phyloP scores from a whole-genome alignment of 2,888 invertebrate genomes.

The Lasioglossum leucozonium region DNA sequence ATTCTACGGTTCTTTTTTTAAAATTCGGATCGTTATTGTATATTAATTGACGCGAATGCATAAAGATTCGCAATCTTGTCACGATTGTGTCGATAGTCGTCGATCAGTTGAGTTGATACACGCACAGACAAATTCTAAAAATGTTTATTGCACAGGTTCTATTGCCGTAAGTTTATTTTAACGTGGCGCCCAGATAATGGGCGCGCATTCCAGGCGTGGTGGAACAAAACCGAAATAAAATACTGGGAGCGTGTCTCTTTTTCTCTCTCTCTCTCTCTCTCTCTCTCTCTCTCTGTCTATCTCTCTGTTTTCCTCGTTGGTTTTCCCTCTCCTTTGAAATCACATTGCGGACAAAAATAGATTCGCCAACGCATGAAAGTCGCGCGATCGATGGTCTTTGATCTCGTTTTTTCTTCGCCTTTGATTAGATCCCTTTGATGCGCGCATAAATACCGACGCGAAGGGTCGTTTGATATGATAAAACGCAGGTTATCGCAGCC shows the following conservation, averaged over 20 bases:
- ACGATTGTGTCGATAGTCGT: neutral
- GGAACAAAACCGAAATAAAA: constrained; percentile 4
- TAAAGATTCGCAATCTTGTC: neutral
- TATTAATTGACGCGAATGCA: neutral
- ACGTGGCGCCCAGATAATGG: neutral
- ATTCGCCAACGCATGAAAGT: constrained; percentile 20
- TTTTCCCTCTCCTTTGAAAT: constrained; percentile 12
- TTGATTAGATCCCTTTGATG: constrained; percentile 54
- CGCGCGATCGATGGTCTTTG: constrained; percentile 45
- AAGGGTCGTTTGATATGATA: constrained; percentile 45
- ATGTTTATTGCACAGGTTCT: neutral
- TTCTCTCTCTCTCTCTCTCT: neutral
- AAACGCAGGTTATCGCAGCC: constrained; percentile 32
- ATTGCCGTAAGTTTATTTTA: neutral
- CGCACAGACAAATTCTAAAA: neutral
- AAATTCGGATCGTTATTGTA: neutral
- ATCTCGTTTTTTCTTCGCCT: constrained; percentile 49
- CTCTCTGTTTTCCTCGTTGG: neutral
- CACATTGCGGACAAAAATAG: constrained; percentile 28
- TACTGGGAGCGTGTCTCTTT: neutral
- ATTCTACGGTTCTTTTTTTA: no score
- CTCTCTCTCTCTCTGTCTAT: neutral
- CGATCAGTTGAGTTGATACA: neutral
- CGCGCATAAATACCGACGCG: constrained; percentile 41
- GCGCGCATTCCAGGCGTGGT: neutral